Conservation (phyloP, 2,888 invertebrate genomes). For the Drosophila subquinaria region DNA sequence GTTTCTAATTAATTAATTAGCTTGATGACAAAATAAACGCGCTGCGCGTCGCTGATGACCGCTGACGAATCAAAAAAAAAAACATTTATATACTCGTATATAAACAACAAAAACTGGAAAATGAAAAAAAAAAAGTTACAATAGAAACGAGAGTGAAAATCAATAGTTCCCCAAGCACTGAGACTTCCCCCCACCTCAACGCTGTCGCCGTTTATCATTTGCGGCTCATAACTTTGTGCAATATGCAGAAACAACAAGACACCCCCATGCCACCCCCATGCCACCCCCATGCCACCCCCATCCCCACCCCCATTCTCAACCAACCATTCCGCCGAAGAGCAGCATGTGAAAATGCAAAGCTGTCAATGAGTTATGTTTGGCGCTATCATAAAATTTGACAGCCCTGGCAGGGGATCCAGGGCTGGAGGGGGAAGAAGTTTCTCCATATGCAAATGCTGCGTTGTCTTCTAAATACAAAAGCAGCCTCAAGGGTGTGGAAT, state of each 20-base stretch:
- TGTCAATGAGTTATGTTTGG: slow-evolving; percentile 81
- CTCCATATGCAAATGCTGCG: slow-evolving; percentile 75
- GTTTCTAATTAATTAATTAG: slow-evolving; percentile 79
- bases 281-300: too few relatives aligned
- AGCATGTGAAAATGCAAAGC: slow-evolving; percentile 79
- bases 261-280: slow-evolving; percentile 6
- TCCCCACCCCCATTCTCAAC: neutral
- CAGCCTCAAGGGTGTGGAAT: slow-evolving; percentile 3
- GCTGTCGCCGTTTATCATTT: slow-evolving; percentile 72
- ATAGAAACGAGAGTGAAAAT: slow-evolving; percentile 52
- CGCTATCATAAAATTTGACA: slow-evolving; percentile 84
- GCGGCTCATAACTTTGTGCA: slow-evolving; percentile 82
- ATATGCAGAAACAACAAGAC: slow-evolving; percentile 68
- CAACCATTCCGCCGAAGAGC: slow-evolving; percentile 5
- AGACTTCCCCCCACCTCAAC: neutral
- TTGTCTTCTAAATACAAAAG: slow-evolving; percentile 25
- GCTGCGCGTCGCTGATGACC: slow-evolving; percentile 59
- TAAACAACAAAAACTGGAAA: slow-evolving; percentile 15
- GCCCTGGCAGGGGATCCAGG: slow-evolving; percentile 57
- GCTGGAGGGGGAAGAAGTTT: slow-evolving; percentile 44
- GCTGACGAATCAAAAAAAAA: slow-evolving; percentile 43
- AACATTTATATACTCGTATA: neutral
- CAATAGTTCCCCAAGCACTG: slow-evolving; percentile 50
- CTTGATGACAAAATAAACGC: slow-evolving; percentile 80
- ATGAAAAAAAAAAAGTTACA: slow-evolving; percentile 12